phyloP scores from a whole-genome alignment of 2,888 invertebrate genomes.

The Leptothorax acervorum region DNA sequence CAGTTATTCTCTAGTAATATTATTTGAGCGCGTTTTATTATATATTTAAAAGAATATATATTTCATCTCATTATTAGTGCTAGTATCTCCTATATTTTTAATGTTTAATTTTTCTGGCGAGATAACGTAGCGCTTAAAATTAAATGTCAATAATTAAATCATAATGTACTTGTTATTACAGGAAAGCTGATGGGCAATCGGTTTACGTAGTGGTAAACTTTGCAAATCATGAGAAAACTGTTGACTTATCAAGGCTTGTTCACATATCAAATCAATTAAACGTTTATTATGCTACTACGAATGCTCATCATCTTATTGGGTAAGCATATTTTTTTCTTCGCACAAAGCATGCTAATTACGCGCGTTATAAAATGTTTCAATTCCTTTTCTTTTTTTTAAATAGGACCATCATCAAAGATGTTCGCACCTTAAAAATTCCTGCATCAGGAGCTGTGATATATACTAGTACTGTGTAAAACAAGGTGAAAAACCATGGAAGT shows the following conservation, averaged over 20 bases:
- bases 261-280: conserved; percentile 85
- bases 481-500: not conserved
- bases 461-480: not conserved
- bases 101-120: not conserved
- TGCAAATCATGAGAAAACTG: conserved; percentile 85
- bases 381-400: too few relatives aligned
- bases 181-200: conserved; percentile 82
- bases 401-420: not conserved
- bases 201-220: conserved; percentile 87
- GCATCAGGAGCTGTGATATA: conserved; percentile 40
- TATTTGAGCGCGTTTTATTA: not conserved
- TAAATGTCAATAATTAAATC: not conserved
- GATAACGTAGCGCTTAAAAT: not conserved
- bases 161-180: conserved; percentile 73
- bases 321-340: conserved; percentile 57
- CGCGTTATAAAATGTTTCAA: too few relatives aligned
- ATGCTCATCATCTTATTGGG: conserved; percentile 55
- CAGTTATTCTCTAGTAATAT: not conserved
- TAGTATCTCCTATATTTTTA: not conserved
- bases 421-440: conserved; percentile 33
- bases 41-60: not conserved
- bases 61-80: not conserved
- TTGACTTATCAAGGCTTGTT: conserved; percentile 87
- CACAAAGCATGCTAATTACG: not conserved
- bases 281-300: conserved; percentile 86